Conservation (phyloP, 2,113 vertebrate species). For the Larimichthys polyactis region DNA sequence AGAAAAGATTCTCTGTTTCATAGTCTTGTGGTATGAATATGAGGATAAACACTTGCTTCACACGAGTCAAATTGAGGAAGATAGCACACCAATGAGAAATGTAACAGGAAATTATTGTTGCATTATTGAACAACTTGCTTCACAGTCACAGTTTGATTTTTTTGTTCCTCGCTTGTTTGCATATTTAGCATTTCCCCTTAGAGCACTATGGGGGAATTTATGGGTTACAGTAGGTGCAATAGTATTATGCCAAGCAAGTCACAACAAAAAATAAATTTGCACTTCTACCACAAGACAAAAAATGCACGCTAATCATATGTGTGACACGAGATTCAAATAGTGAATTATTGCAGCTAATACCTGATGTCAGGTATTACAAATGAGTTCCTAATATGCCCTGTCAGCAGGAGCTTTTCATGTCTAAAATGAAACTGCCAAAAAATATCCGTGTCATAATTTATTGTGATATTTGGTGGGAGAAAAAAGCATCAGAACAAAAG, state of each 20-base stretch:
- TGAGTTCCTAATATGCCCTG: background rate
- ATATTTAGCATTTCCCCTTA: slow-evolving; percentile 30
- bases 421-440: background rate
- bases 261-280: slow-evolving; percentile 22
- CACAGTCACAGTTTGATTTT: slow-evolving; percentile 23
- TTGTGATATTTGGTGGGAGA: background rate
- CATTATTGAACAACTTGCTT: slow-evolving; percentile 52
- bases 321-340: background rate
- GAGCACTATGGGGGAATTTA: slow-evolving; percentile 22
- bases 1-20: slow-evolving; percentile 7
- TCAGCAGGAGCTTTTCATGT: background rate
- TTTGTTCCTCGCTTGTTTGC: slow-evolving; percentile 22
- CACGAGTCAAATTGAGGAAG: slow-evolving; percentile 24
- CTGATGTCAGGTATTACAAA: background rate
- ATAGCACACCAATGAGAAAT: slow-evolving; percentile 33
- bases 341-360: slow-evolving; percentile 7
- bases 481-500: background rate
- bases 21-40: slow-evolving; percentile 25
- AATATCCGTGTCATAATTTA: background rate
- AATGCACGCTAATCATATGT: background rate
- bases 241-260: background rate
- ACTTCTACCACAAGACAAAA: slow-evolving; percentile 13
- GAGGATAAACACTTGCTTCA: slow-evolving; percentile 20
- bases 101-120: slow-evolving; percentile 47
- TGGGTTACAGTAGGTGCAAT: slow-evolving; percentile 16